phyloP scores from a whole-genome alignment of 92 coral and sea anemone genomes.

The Epizoanthus illoricatus region DNA sequence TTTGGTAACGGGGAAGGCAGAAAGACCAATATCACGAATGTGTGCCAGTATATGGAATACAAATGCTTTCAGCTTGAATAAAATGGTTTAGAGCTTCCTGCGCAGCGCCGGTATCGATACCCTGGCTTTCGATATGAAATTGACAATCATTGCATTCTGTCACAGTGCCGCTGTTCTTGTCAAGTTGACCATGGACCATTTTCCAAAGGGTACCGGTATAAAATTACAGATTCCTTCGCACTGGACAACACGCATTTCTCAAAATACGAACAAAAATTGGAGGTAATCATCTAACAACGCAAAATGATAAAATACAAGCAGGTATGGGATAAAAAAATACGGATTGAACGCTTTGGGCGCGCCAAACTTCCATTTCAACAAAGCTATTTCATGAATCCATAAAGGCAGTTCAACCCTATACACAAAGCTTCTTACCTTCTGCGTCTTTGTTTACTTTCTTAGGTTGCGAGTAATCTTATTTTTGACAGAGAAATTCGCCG shows the following conservation, averaged over 20 bases:
- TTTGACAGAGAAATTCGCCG: neutral
- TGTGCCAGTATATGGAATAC: neutral
- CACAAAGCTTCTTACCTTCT: conserved; percentile 7
- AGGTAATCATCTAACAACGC: neutral
- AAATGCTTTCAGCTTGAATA: neutral
- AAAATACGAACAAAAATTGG: neutral
- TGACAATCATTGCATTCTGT: too few relatives aligned
- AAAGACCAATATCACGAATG: neutral
- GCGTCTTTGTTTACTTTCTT: neutral
- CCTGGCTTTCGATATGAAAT: too few relatives aligned
- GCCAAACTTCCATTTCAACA: neutral
- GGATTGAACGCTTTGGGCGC: conserved; percentile 13
- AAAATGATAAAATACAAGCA: neutral
- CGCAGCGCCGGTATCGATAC: too few relatives aligned
- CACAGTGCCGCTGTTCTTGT: conserved; percentile 2
- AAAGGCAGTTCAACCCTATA: neutral
- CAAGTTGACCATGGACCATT: neutral
- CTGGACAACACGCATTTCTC: neutral
- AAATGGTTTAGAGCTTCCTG: too few relatives aligned
- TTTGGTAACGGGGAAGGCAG: neutral
- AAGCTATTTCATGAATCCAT: neutral
- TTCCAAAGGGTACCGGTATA: neutral
- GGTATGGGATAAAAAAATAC: neutral
- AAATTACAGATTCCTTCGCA: conserved; percentile 21
- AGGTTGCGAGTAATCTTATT: neutral